These are phyloP conservation scores for Petrocephalus microphthalmus DNA, from an alignment of 2,113 vertebrate genomes.

Conservation along the genomic window DNA sequence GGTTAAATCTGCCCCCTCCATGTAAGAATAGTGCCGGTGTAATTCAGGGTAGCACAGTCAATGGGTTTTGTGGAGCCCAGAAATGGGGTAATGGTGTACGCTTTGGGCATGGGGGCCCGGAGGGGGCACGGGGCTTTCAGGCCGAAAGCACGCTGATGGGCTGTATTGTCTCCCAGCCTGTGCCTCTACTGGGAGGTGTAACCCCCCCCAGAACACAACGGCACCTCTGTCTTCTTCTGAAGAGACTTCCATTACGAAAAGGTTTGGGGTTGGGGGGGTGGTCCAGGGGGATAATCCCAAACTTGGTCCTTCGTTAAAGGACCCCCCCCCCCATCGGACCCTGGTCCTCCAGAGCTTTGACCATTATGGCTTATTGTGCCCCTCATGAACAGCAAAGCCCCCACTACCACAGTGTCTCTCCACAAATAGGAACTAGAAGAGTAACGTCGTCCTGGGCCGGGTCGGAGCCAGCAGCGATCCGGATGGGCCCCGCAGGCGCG, in stretches of 20 bases:
- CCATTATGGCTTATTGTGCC: slow-evolving; percentile 56
- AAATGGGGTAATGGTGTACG: slow-evolving; percentile 57
- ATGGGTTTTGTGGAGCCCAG: slow-evolving; percentile 60
- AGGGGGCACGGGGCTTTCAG: slow-evolving; percentile 45
- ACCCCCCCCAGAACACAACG: slow-evolving; percentile 45
- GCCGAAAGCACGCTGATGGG: slow-evolving; percentile 44
- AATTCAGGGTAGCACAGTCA: slow-evolving; percentile 57
- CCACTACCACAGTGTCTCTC: slow-evolving; percentile 33
- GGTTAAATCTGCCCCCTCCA: slow-evolving; percentile 36
- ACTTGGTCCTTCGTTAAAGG: slow-evolving; percentile 46
- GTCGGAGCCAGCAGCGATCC: background rate
- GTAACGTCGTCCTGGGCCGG: slow-evolving; percentile 43
- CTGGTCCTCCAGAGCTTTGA: slow-evolving; percentile 62
- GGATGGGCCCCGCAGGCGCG: slow-evolving; percentile 35
- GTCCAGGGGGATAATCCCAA: slow-evolving; percentile 49
- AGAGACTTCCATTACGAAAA: slow-evolving; percentile 41
- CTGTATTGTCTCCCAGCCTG: slow-evolving; percentile 35
- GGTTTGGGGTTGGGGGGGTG: slow-evolving; percentile 43
- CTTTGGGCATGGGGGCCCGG: slow-evolving; percentile 28
- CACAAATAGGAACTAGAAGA: slow-evolving; percentile 51
- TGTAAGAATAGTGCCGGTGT: slow-evolving; percentile 51
- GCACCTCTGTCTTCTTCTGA: slow-evolving; percentile 44
- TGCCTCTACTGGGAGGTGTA: slow-evolving; percentile 39
- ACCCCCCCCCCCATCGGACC: slow-evolving; percentile 27
- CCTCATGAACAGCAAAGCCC: slow-evolving; percentile 55